Evolutionary conservation across 2,888 invertebrate genomes (phyloP), one percentile per base, ranked within the genome.

Genomic region (Salpingus planirostris): DNA sequence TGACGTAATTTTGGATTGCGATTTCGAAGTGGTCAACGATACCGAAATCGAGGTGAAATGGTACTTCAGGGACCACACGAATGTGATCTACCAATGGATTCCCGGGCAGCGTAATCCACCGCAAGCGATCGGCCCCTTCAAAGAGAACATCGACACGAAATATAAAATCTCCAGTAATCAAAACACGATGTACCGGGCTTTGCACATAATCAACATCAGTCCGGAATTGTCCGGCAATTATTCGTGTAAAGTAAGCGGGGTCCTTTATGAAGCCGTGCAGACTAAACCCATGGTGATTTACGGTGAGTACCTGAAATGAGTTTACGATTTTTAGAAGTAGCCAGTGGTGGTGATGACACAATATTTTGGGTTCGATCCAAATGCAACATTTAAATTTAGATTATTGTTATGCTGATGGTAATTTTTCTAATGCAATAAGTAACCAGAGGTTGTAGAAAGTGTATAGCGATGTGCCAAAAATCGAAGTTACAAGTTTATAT

Each of bases 161-260:
- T 67, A 66, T 48, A 59, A 55, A 35, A 64, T 62, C 5, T 60
- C 66, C 26, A 53, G 63, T 37, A 59, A 66, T 44, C 52, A 57
- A 4, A 46, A 52, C 28, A 65, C 64, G 12, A 65, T 63, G 65
- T 65, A 67, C 43, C 59, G 73, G 38, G 74, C 74, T 13, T 64
- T 76, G 52, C 67, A 68, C 51, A 68, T 76, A 44, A 57, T 39
- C 22, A 47, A 64, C 27, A 55, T 69, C 25, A 65, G 62, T 33
- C 69, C 70, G 21, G 65, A 69, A 23, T 57, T 73, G 24, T 63
- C 68, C 1, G 74, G 74, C 14, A 64, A 67, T 43, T 75, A 74
- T 53, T 69, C 62, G 14, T 75, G 75, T 55, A 65, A 64, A 45
- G 69, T 75, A 30, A 70, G 69, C 33, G 69, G 69, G 24, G 64